Conservation (phyloP, 2,888 invertebrate genomes). For the Deilephila elpenor region DNA sequence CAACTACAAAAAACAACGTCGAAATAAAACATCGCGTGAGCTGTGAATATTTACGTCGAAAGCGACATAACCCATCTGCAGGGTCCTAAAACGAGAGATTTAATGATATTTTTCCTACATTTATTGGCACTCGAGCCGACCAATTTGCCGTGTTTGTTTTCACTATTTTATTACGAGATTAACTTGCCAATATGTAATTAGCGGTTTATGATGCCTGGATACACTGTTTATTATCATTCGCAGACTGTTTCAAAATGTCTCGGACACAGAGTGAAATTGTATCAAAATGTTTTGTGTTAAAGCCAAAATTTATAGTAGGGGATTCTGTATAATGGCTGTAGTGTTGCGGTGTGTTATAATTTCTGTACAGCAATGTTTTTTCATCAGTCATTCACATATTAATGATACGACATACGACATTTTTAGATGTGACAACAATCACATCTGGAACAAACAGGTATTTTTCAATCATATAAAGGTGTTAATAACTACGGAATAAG, state of each 20-base stretch:
- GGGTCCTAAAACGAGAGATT: conserved; percentile 31
- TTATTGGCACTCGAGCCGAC: conserved; percentile 41
- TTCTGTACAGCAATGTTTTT: too few relatives aligned
- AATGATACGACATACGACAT: too few relatives aligned
- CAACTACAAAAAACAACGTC: neutral
- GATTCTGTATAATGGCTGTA: neutral
- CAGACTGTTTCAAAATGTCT: conserved; percentile 41
- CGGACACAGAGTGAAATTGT: conserved; percentile 29
- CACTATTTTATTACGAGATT: conserved; percentile 39
- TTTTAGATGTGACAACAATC: too few relatives aligned
- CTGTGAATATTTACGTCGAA: conserved; percentile 29
- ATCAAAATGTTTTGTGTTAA: conserved; percentile 22
- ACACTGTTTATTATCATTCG: conserved; percentile 42
- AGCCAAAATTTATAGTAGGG: neutral
- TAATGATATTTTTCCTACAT: conserved; percentile 34
- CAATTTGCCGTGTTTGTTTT: conserved; percentile 31
- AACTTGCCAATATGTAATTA: conserved; percentile 47
- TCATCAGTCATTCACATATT: too few relatives aligned
- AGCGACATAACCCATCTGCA: conserved; percentile 35
- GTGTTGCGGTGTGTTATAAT: too few relatives aligned
- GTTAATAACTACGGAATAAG: too few relatives aligned
- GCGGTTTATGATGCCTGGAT: conserved; percentile 40
- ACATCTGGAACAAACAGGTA: too few relatives aligned
- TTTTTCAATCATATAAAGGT: too few relatives aligned
- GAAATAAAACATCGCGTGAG: neutral